phyloP scores from a whole-genome alignment of 2,888 invertebrate species.

The Lissonota sp. region DNA sequence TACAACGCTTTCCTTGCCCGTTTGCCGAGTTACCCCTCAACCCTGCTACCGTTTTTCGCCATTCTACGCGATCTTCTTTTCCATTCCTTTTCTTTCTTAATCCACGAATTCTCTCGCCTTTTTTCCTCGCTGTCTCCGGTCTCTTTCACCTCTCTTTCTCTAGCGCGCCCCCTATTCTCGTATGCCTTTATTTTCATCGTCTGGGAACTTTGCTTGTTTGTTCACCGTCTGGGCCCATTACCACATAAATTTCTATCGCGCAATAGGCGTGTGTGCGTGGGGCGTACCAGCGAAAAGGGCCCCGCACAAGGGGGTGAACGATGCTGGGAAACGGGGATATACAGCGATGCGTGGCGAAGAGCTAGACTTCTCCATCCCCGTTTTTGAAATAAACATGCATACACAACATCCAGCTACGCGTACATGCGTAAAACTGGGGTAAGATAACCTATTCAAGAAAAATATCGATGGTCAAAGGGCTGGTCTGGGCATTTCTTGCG shows the following conservation, averaged over 20 bases:
- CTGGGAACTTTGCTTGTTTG: slow-evolving; percentile 69
- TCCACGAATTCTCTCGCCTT: background rate
- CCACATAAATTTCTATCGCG: slow-evolving; percentile 65
- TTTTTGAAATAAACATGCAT: background rate
- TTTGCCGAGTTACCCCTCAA: background rate
- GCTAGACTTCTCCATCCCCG: background rate
- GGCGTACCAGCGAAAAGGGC: slow-evolving; percentile 14
- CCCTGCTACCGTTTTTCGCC: slow-evolving; percentile 3
- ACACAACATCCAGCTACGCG: slow-evolving; percentile 8
- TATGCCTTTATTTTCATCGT: slow-evolving; percentile 61
- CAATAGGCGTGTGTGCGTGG: background rate
- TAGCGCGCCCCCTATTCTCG: slow-evolving; percentile 8
- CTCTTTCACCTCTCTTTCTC: slow-evolving; percentile 14
- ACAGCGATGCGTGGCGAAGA: slow-evolving; percentile 1
- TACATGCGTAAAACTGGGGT: background rate
- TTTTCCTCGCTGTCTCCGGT: slow-evolving; percentile 5
- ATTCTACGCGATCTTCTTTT: slow-evolving; percentile 37
- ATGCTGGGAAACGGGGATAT: slow-evolving; percentile 5
- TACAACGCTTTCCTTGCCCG: slow-evolving; percentile 25
- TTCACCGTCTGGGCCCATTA: slow-evolving; percentile 61
- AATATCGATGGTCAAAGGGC: too few relatives aligned
- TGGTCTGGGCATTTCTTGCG: too few relatives aligned
- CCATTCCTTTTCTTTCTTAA: slow-evolving; percentile 38
- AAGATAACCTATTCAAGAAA: background rate
- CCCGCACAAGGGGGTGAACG: background rate